These are phyloP conservation scores for Pterocles burchelli DNA, from an alignment of 2,113 vertebrate species.

Conservation along the genomic window DNA sequence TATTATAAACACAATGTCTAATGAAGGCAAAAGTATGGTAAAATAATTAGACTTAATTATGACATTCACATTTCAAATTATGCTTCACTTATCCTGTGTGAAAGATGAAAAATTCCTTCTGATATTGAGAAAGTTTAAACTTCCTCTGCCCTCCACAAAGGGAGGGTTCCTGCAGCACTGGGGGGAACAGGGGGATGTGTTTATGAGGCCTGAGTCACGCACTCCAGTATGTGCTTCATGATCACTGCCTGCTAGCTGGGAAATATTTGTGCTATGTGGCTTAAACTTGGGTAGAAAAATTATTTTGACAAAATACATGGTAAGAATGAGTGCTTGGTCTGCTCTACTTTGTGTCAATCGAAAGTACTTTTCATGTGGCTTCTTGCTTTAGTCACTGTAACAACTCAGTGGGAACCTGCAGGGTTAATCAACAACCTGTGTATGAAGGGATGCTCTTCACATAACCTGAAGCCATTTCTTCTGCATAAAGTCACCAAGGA, in stretches of 20 bases:
- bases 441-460: constrained; percentile 52
- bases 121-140: neutral
- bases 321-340: constrained; percentile 46
- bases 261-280: constrained; percentile 31
- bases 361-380: constrained; percentile 62
- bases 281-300: constrained; percentile 63
- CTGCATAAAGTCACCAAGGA: neutral
- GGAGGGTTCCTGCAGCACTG: neutral
- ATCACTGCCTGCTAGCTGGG: neutral
- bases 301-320: constrained; percentile 68
- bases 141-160: neutral
- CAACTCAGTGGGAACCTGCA: constrained; percentile 48
- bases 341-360: constrained; percentile 53
- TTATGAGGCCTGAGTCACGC: neutral
- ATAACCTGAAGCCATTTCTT: constrained; percentile 64
- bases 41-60: constrained; percentile 68
- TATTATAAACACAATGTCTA: constrained; percentile 61
- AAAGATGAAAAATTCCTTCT: constrained; percentile 29
- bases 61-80: constrained; percentile 59
- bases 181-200: neutral
- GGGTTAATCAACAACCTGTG: constrained; percentile 67
- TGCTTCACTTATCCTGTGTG: constrained; percentile 4
- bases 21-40: constrained; percentile 59
- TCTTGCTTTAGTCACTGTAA: constrained; percentile 63
- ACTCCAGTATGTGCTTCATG: neutral